Evolutionary conservation across 2,888 invertebrate genomes (phyloP), one percentile per base, ranked within the genome.

Genomic region (Chymomyza procnemis): DNA sequence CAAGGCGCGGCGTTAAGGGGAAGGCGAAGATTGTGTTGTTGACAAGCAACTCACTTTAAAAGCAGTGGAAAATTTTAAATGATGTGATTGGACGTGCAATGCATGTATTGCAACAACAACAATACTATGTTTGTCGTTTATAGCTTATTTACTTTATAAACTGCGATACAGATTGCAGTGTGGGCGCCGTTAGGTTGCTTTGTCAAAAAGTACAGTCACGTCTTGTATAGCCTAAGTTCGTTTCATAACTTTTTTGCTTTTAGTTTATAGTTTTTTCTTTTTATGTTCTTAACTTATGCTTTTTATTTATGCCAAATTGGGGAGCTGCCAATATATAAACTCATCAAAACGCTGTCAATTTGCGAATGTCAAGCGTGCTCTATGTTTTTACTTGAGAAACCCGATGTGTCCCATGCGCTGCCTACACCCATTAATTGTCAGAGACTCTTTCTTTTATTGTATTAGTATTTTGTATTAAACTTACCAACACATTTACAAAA

Each of bases 401-500:
- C 34, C 34, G 12, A 41, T 41, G 12, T 12, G 12, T 3, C 34
- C 6, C 26, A 26, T 6, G 26, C 6, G 26, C 26, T 26, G 34
- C 16, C n/a, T n/a, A 61, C 34, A 58, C 6, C n/a, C 4, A 64
- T 59, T 62, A 16, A 22, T 4, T 12, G 14, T n/a, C 18, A 19
- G 48, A 59, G 63, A 46, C 6, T 47, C 46, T 8, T 1, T 46
- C 1, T 46, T 4, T 9, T 0, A 2, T 68, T 19, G 74, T 78
- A 66, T 80, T 62, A n/a, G 58, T 57, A 19, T 50, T 70, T 50
- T 70, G 21, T 30, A 19, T 30, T 3, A 9, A 8, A 2, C 1
- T 18, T 5, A 76, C 76, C 30, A 50, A 81, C 22, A 78, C 80
- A 66, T 0, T 2, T 8, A 54, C 4, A 69, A 22, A n/a, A 21